Evolutionary conservation across 2,113 vertebrate genomes (phyloP), one percentile per base, ranked within the genome.

Genomic region (Boleophthalmus pectinirostris): DNA sequence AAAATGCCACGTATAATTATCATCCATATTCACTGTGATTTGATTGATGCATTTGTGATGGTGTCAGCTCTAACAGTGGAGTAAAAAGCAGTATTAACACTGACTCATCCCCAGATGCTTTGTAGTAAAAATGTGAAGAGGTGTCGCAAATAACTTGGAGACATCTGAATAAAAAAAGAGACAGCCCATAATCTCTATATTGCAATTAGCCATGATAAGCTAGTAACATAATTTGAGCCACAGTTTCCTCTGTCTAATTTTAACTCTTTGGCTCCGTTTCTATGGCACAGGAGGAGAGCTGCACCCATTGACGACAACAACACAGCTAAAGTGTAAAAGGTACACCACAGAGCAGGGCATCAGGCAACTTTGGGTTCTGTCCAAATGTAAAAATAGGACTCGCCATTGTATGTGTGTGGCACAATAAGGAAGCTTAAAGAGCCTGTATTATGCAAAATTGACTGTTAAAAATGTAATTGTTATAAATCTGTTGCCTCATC

Each of bases 11-110:
- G 43, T 64, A 12, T 64, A 64, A 64, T 64, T 64, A 64, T 33
- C 2, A 43, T 82, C 75, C 76, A 70, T 46, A 58, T 58, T 10
- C 15, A 24, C 68, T 78, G 29, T 64, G 18, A n/a, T 38, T 64
- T 64, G 61, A 64, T 64, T 43, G 61, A 64, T 38, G 29, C 61
- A 10, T 64, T 64, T 64, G 61, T 38, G 61, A 38, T 21, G 33
- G 61, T 64, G 61, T 64, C 61, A 12, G 18, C 33, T 64, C 33
- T 11, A 64, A 43, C 33, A 21, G 16, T 64, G 20, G 61, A 43
- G 61, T 64, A 64, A 64, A 64, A 64, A 12, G 61, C 61, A 38
- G 61, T 43, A 64, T 64, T 64, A 64, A 64, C 29, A 64, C 61
- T 64, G 61, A 64, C 61, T 64, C 61, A 64, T 64, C 33, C 18